These are phyloP conservation scores for Chelon auratus DNA, from an alignment of 2,797 vertebrate genomes.

Conservation along the genomic window DNA sequence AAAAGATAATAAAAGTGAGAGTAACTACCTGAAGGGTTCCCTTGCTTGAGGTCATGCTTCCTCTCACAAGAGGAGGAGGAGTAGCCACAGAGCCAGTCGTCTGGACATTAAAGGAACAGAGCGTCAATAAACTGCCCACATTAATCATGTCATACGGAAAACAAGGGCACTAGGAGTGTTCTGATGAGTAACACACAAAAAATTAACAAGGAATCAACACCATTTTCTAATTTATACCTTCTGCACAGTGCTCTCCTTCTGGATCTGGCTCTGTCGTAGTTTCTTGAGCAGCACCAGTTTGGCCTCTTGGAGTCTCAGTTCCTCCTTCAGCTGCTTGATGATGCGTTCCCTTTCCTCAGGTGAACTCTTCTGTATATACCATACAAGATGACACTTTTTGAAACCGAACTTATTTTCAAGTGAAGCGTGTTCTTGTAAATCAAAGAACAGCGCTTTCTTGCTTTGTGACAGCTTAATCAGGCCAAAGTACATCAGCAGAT, in stretches of 20 bases:
- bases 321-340: constrained; percentile 96
- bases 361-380: constrained; percentile 88
- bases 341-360: constrained; percentile 92
- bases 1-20: neutral
- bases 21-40: constrained; percentile 90
- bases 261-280: constrained; percentile 97
- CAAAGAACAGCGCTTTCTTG: too few species aligned
- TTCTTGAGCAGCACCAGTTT: constrained; percentile 97
- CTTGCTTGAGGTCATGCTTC: constrained; percentile 91
- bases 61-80: constrained; percentile 93
- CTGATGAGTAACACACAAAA: neutral
- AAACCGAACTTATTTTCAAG: neutral
- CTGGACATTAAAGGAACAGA: constrained; percentile 68
- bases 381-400: neutral
- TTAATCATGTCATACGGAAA: neutral
- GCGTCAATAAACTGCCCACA: neutral
- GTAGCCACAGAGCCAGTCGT: constrained; percentile 88
- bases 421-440: neutral
- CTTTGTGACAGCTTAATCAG: neutral
- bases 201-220: neutral
- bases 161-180: neutral
- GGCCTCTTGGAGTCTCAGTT: constrained; percentile 95
- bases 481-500: neutral
- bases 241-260: constrained; percentile 92
- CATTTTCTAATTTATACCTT: constrained; percentile 84